Evolutionary conservation across 2,113 vertebrate genomes (phyloP), one percentile per base, ranked within the genome.

Genomic region (Otocyon megalotis): DNA sequence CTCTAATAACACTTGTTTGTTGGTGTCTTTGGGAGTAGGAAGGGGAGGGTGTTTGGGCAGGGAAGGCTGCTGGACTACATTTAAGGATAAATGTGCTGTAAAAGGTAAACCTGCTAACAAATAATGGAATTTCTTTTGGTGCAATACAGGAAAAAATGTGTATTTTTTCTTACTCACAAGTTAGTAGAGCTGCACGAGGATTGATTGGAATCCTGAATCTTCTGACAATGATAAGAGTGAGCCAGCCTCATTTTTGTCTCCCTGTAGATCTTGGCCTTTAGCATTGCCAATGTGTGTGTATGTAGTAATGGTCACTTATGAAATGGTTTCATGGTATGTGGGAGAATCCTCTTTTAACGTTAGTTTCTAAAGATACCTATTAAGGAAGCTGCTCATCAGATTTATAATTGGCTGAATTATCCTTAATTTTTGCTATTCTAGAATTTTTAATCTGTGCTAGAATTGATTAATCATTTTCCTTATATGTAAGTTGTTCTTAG

Each of bases 391-490:
- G 85, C 72, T 89, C 20, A 35, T 65, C 74, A 67, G 20, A 35
- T 80, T 62, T 48, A 82, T 8, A 54, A 86, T 89, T 24, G 22
- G n/a, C 53, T 58, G 17, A 89, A 60, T 43, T 28, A n/a, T 91
- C 50, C 53, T 81, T 84, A 62, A 35, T 94, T 56, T 89, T 94
- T 93, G 81, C 90, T 72, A 5, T 65, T 65, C 10, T 88, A 54
- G 53, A 62, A 87, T 77, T 85, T 96, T n/a, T 69, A 7, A 6
- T 50, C 3, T 85, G 24, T n/a, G 56, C 65, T 82, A 56, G 63
- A 89, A 63, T 67, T 82, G 86, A 22, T 90, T 65, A 22, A 50
- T 88, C 3, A 43, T 81, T 86, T 50, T 37, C 17, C 19, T 32
- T 79, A 30, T 50, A 26, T 81, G 65, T 67, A 90, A 88, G 63